Percentiles rank a stretch among this genome's conserved stretches.
phyloP scores from a whole-genome alignment of 2,888 invertebrate species.

The Conus canariensis region DNA sequence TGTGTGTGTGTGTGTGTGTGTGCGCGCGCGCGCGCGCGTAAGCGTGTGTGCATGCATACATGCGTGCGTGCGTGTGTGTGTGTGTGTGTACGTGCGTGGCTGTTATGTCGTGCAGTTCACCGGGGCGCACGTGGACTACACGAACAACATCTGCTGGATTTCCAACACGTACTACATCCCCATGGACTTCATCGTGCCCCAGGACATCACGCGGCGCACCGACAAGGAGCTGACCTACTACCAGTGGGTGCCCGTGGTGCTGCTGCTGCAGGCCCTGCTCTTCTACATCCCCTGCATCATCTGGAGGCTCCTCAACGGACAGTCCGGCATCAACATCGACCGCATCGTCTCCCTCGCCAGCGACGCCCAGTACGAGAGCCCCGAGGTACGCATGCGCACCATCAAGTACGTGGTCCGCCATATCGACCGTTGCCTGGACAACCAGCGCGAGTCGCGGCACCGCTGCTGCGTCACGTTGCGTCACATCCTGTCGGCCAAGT shows the following conservation, averaged over 20 bases:
- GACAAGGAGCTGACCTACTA: constrained; percentile 75
- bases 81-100: neutral
- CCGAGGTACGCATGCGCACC: constrained; percentile 79
- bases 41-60: neutral
- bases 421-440: constrained; percentile 79
- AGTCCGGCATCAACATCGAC: constrained; percentile 80
- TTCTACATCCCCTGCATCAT: constrained; percentile 80
- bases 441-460: constrained; percentile 74
- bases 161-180: constrained; percentile 80
- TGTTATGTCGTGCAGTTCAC: constrained; percentile 76
- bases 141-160: constrained; percentile 81
- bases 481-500: constrained; percentile 73
- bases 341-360: constrained; percentile 76
- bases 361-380: constrained; percentile 79
- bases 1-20: constrained; percentile 31
- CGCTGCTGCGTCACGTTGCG: constrained; percentile 73
- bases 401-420: constrained; percentile 80
- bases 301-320: constrained; percentile 80
- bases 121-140: constrained; percentile 80
- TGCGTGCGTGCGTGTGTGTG: neutral
- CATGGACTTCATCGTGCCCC: constrained; percentile 61
- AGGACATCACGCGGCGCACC: constrained; percentile 43
- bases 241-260: constrained; percentile 79
- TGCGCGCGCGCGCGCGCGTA: neutral
- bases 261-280: constrained; percentile 79